Evolutionary conservation across 2,888 invertebrate species (phyloP).

Genomic region (Pristionchus exspectatus): DNA sequence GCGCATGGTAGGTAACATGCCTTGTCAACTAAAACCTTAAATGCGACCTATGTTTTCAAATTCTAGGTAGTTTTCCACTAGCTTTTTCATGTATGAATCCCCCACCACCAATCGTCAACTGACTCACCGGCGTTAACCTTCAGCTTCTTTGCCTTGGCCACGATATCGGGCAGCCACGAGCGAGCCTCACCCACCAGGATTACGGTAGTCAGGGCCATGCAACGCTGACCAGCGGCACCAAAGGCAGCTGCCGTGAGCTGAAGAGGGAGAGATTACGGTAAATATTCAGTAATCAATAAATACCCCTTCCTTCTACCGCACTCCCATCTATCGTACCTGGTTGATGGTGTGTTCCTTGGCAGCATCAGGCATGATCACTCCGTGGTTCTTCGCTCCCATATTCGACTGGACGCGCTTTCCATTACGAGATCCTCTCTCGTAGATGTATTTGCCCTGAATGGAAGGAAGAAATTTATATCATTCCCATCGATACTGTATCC

Average conservation of each 20-base stretch:
- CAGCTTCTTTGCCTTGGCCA: constrained; percentile 87
- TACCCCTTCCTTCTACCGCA: background rate
- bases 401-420: constrained; percentile 98
- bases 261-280: constrained; percentile 47
- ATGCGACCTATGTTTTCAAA: no score
- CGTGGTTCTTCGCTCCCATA: constrained; percentile 99
- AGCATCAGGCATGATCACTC: constrained; percentile 95
- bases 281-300: background rate
- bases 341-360: constrained; percentile 96
- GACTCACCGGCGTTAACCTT: constrained; percentile 89
- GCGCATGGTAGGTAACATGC: no score
- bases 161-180: constrained; percentile 92
- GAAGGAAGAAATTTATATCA: background rate
- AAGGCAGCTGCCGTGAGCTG: constrained; percentile 90
- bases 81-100: no score
- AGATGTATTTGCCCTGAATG: constrained; percentile 91
- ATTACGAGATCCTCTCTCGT: constrained; percentile 90
- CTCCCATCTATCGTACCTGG: constrained; percentile 81
- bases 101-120: background rate
- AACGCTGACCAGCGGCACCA: constrained; percentile 98
- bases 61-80: no score
- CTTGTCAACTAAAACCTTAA: no score
- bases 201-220: constrained; percentile 95
- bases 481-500: background rate
- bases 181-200: constrained; percentile 92